Evolutionary conservation across 2,113 vertebrate genomes (phyloP), one percentile per base, ranked within the genome.

Genomic region (Rhodinocichla rosea): DNA sequence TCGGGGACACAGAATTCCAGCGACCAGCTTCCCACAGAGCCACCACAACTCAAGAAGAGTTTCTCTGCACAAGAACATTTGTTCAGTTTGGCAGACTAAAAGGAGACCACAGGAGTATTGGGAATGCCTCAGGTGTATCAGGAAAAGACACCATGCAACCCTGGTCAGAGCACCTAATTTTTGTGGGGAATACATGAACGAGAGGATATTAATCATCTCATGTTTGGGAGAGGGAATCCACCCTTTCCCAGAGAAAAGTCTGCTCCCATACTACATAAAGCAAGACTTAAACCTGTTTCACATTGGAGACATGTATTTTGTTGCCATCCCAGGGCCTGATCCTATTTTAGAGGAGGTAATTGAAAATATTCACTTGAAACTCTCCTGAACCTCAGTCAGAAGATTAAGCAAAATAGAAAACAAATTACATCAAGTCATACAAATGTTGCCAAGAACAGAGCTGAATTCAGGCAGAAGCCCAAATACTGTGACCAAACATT

Each of bases 21-120:
- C 0, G 23, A 28, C 5, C 1, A 0, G 32, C n/a, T 64, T 68
- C 63, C 57, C 67, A 56, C 12, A 45, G 37, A 23, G 39, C 10
- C 42, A 40, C 39, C 50, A 26, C 45, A 62, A 37, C 21, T 19
- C 55, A 12, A 24, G 39, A 79, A 8, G 32, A 64, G 19, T n/a
- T 83, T 47, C 59, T n/a, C 69, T 69, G 45, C 55, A 76, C 37
- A 52, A 65, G 27, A 68, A 27, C 2, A 8, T 83, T 39, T 47
- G 26, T 33, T 60, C 80, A 28, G 32, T 53, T 70, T 49, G 70
- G 32, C 50, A 74, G 50, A 30, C 74, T 74, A 37, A 62, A 73
- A 49, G 27, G 21, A 90, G 49, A 44, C 5, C 65, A 64, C 13
- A 17, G 22, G 19, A 83, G 53, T 42, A 42, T 7, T 33, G 11